Evolutionary conservation across 2,888 invertebrate genomes (phyloP), one percentile per base, ranked within the genome.

Genomic region (Mythimna impura): DNA sequence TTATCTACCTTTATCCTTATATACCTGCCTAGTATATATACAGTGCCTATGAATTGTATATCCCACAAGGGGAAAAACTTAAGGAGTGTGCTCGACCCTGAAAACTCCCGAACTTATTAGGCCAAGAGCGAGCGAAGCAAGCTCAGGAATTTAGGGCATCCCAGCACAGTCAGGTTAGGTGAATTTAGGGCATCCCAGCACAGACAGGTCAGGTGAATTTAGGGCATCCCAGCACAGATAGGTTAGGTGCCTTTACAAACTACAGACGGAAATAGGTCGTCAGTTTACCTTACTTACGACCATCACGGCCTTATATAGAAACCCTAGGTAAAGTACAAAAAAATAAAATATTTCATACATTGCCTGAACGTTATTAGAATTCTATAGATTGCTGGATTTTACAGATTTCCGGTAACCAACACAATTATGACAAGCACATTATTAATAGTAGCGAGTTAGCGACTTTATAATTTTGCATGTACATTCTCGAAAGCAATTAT

Each of bases 401-500:
- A 50, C 50, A 50, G n/a, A 50, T 50, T 50, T 20, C 50, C 50
- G 8, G 20, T 50, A 50, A 50, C 3, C 20, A 20, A 7, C n/a
- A 52, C 6, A 52, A 52, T 52, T 61, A 7, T 22, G 36, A n/a
- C 5, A 10, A 25, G 43, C 43, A 22, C 14, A 43, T 22, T 22
- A 40, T 25, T 22, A 22, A 36, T 22, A 61, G 9, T 22, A 20
- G 20, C 30, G 17, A 40, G 22, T 25, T 22, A 20, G 20, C 30
- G 17, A 40, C 36, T 25, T 14, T n/a, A 40, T 40, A 4, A 40
- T 55, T 30, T n/a, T 50, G n/a, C 34, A 43, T 50, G 67, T 30
- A 62, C 17, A 67, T 63, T 55, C 36, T 61, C 43, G 22, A 75
- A 71, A 70, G 55, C 61, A 36, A 57, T 62, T 30, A 66, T 71